phyloP scores from a whole-genome alignment of 2,113 vertebrate genomes.

The Agelaius tricolor region DNA sequence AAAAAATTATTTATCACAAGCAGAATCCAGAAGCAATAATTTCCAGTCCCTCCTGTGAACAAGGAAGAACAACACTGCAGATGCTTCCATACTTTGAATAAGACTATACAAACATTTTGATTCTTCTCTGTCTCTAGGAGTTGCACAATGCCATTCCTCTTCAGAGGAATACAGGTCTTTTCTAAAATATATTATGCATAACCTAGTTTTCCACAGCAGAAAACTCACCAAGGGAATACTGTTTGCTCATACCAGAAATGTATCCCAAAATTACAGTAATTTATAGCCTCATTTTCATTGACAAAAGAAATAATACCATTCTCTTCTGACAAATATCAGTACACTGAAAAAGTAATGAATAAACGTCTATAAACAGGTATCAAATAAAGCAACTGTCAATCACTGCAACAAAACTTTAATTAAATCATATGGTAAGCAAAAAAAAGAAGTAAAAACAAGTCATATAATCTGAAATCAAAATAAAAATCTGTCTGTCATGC shows the following conservation, averaged over 20 bases:
- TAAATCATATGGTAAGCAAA: slow-evolving; percentile 56
- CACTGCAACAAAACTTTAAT: slow-evolving; percentile 62
- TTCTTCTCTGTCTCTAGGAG: not conserved
- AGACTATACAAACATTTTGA: not conserved
- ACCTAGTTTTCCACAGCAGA: slow-evolving; percentile 35
- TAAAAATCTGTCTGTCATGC: slow-evolving; percentile 7
- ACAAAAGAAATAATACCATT: slow-evolving; percentile 58
- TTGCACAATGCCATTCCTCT: not conserved
- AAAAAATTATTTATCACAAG: not conserved
- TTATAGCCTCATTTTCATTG: slow-evolving; percentile 53
- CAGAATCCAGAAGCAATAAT: not conserved
- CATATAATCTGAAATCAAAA: slow-evolving; percentile 27
- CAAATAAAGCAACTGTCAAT: slow-evolving; percentile 70
- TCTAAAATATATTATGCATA: slow-evolving; percentile 23
- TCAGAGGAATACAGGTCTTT: slow-evolving; percentile 18
- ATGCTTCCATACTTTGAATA: not conserved
- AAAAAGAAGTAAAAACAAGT: slow-evolving; percentile 45
- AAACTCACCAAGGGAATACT: slow-evolving; percentile 45
- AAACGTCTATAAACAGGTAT: slow-evolving; percentile 65
- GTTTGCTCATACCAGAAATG: slow-evolving; percentile 8
- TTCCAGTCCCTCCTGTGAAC: not conserved
- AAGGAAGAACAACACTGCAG: not conserved
- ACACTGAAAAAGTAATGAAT: slow-evolving; percentile 23
- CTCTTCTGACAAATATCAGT: slow-evolving; percentile 54
- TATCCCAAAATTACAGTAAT: slow-evolving; percentile 57